Evolutionary conservation across 2,888 invertebrate species (phyloP), one percentile per base, ranked within the genome.

Genomic region (Taenaris catops): DNA sequence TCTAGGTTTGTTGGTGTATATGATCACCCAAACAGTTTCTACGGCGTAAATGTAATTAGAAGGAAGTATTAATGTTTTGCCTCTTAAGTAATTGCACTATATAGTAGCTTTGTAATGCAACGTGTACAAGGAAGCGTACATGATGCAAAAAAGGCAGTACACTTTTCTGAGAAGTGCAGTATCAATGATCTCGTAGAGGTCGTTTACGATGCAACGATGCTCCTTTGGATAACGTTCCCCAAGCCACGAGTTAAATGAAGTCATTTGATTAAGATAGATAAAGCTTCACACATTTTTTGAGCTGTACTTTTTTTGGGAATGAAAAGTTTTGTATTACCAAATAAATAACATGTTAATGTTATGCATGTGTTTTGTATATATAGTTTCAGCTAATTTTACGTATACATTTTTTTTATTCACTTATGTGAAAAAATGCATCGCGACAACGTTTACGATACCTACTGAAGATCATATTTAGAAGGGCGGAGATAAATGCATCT

Each of bases 121-220:
- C n/a, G n/a, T 26, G 17, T 26, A 17, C 24, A 29, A 20, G 26
- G 8, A 8, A 17, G 8, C 5, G 12, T 6, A 19, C 16, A 28
- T 27, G 10, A 34, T 50, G 59, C 62, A 67, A 70, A 71, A 68
- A 58, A 39, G 28, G 43, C 49, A 54, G 71, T 65, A 59, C 71
- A 65, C 47, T 61, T 40, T 84, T 81, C 84, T 65, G 32, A 71
- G 83, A 83, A 83, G 46, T 62, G 66, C 69, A 72, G 51, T 72
- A 79, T 80, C 84, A 66, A 57, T 40, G 53, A 83, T 80, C 81
- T 76, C 43, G 16, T 16, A 23, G 31, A 23, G 55, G 46, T 53
- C 63, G 63, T 60, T 75, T 65, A 70, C 60, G 47, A 78, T 70
- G 71, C 69, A 68, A 60, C 63, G 73, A 75, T 76, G 72, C 63